Percentiles rank a stretch among this genome's conserved stretches.
phyloP scores from a whole-genome alignment of 1,140 invertebrate genomes.

The Stegodyphus dumicola region DNA sequence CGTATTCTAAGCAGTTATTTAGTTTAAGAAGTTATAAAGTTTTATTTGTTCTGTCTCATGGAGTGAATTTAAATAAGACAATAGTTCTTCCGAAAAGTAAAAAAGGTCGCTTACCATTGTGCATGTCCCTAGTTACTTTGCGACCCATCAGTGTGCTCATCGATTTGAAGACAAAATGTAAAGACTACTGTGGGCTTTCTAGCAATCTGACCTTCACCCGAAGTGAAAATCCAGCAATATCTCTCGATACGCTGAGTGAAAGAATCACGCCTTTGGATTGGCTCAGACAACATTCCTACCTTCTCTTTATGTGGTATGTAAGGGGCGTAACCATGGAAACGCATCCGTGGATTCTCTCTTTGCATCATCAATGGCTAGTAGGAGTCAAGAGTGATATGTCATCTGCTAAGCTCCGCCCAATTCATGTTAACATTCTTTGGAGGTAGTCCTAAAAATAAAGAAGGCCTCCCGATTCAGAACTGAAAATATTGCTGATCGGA shows the following conservation, averaged over 20 bases:
- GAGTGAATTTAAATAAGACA: no score
- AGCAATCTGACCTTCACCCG: neutral
- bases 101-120: no score
- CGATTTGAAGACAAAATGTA: no score
- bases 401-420: constrained; percentile 32
- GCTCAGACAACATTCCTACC: constrained; percentile 50
- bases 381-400: constrained; percentile 58
- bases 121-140: no score
- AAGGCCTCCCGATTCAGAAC: no score
- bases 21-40: no score
- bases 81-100: no score
- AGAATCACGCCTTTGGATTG: constrained; percentile 58
- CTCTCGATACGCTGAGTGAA: constrained; percentile 19
- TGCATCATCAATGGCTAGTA: constrained; percentile 55
- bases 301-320: constrained; percentile 58
- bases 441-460: constrained; percentile 16
- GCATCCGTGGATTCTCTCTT: constrained; percentile 53
- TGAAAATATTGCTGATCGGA: no score
- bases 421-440: constrained; percentile 32
- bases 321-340: constrained; percentile 52
- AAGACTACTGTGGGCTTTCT: neutral
- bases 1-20: no score
- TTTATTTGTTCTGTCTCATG: no score
- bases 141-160: no score
- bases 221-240: neutral